Evolutionary conservation across 2,888 invertebrate species (phyloP), one percentile per base, ranked within the genome.

Genomic region (Sylvicola fuscatus): DNA sequence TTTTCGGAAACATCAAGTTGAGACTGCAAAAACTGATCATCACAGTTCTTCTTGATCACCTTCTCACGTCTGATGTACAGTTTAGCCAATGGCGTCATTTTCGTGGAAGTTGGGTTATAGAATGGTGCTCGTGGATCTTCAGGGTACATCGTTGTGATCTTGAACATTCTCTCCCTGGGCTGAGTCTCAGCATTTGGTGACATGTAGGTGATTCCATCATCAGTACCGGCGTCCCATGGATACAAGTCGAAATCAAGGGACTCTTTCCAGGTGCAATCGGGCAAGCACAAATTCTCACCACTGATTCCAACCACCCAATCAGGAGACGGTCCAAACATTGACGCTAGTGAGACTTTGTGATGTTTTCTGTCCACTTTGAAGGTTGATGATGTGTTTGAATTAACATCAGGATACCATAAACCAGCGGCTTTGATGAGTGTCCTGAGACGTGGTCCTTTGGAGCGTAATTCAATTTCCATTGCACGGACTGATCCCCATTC

Each of bases 231-330:
- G 61, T 98, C 97, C 62, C 84, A 92, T 0, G 95, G 93, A 51
- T 72, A 82, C 21, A 98, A 64, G 59, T 93, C 87, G 30, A 95
- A 64, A 28, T 72, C 70, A 47, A 80, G 64, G 38, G 75, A 68
- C 44, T 81, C 78, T n/a, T 72, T 67, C 98, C 98, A 98, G 1
- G 83, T 70, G 54, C 97, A 92, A 59, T 95, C 84, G 40, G 66
- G 60, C 39, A 74, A 66, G 51, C 98, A 98, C 7, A 98, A 66
- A 50, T 95, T 80, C 37, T 93, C 59, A 0, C 82, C 79, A 38
- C 70, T 83, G 26, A 97, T 75, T 0, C 97, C 97, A 31, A 93
- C 84, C 46, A 93, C 82, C 97, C 97, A 98, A 62, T 98, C 97
- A 0, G 97, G 97, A 10, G 92, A 89, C 0, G 97, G 97, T 2